Evolutionary conservation across 2,888 invertebrate species (phyloP), one percentile per base, ranked within the genome.

Genomic region (Marasmarcha lunaedactyla): DNA sequence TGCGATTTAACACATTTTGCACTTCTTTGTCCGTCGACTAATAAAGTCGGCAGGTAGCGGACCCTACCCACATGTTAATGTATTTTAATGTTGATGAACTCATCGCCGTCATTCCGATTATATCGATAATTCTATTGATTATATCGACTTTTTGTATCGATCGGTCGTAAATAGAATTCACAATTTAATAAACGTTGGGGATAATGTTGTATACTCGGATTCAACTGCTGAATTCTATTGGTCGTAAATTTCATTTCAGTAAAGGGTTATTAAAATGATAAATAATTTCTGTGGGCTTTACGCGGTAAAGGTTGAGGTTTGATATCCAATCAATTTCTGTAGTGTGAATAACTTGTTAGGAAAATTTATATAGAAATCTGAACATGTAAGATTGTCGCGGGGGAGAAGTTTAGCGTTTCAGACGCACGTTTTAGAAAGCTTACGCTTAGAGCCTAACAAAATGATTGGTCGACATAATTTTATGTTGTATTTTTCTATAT

Each of bases 1-100:
- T 62, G 66, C 77, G 66, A 72, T 71, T 79, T 79, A 76, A 76
- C 81, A 78, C 78, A 67, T 78, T 78, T 74, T 71, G 78, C 73
- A 71, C 74, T 69, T 73, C 70, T 74, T 76, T 72, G 70, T 74
- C 66, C 65, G 55, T 57, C 57, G 59, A 54, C 71, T 72, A 76
- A 77, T 78, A 76, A 72, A 73, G 62, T 62, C 52, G 57, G 73
- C 79, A 79, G 81, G 81, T 81, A 81, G 79, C 78, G 41, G 51
- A 53, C 61, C 67, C 56, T 50, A 49, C 60, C 63, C 60, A 57
- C 61, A 59, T 62, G 20, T 20, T 20, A 65, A 63, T 63, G 63
- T 70, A 70, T 68, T 69, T 63, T 64, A 66, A 71, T 68, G 72
- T 62, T 74, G 73, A 77, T 78, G 79, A 78, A 78, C 74, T 78